Percentiles rank a stretch among this genome's conserved stretches.
phyloP scores from a whole-genome alignment of 2,797 vertebrate species.

The Halcyon smyrnensis region DNA sequence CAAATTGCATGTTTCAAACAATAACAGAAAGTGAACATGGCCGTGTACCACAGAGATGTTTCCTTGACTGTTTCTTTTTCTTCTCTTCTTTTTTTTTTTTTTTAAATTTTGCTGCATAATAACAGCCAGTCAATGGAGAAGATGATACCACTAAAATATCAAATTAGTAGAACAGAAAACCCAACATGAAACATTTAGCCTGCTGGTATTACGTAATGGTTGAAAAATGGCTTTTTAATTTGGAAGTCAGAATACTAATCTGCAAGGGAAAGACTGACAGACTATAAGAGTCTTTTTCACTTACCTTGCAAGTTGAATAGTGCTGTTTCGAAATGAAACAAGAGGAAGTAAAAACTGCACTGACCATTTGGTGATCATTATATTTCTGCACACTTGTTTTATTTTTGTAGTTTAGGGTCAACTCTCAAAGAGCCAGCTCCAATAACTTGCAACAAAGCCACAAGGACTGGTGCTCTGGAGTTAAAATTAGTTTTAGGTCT shows the following conservation, averaged over 20 bases:
- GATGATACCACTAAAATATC: neutral
- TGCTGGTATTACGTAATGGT: neutral
- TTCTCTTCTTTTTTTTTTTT: neutral
- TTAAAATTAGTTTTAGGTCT: neutral
- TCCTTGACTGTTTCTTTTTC: neutral
- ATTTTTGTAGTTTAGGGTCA: neutral
- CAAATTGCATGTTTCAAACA: neutral
- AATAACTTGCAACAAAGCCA: neutral
- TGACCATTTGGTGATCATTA: neutral
- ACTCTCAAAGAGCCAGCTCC: neutral
- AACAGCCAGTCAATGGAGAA: neutral
- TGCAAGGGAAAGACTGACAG: slow-evolving; percentile 2
- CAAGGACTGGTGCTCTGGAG: neutral
- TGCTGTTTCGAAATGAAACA: neutral
- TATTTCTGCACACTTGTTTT: neutral
- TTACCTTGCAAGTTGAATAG: neutral
- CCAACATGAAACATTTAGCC: neutral
- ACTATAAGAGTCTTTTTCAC: neutral
- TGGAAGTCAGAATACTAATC: slow-evolving; percentile 1
- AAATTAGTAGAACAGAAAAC: neutral
- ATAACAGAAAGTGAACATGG: slow-evolving; percentile 1
- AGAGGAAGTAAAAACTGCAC: neutral
- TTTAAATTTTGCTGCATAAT: neutral
- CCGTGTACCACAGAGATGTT: neutral
- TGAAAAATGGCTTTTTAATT: slow-evolving; percentile 23